phyloP scores from a whole-genome alignment of 2,113 vertebrate species.

The Poicephalus gulielmi region DNA sequence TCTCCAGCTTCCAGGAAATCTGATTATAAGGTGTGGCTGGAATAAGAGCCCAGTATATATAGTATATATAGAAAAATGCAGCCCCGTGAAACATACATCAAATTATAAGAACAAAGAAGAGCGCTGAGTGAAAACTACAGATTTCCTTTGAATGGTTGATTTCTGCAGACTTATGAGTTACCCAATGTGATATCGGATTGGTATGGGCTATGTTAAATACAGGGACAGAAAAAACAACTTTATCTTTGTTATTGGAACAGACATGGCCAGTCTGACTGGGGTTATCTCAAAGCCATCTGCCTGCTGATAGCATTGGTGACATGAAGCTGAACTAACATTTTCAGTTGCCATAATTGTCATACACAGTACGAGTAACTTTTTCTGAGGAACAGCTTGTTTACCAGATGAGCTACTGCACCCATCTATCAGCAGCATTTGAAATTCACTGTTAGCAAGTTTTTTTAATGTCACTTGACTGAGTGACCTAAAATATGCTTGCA shows the following conservation, averaged over 20 bases:
- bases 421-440: background rate
- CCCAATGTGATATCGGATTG: background rate
- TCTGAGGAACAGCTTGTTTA: constrained; percentile 3
- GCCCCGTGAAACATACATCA: background rate
- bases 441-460: background rate
- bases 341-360: background rate
- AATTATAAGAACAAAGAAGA: background rate
- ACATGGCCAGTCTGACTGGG: background rate
- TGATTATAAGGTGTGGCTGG: background rate
- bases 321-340: background rate
- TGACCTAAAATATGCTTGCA: background rate
- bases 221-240: background rate
- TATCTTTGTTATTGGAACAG: background rate
- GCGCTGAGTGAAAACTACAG: background rate
- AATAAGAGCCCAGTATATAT: background rate
- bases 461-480: background rate
- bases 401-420: background rate
- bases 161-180: background rate
- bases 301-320: background rate
- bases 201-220: background rate
- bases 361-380: background rate
- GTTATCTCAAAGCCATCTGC: background rate
- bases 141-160: background rate
- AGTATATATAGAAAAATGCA: background rate
- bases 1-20: background rate